Base-by-base conservation (phyloP, 2,888 invertebrate genomes). In the Salpingus planirostris region DNA sequence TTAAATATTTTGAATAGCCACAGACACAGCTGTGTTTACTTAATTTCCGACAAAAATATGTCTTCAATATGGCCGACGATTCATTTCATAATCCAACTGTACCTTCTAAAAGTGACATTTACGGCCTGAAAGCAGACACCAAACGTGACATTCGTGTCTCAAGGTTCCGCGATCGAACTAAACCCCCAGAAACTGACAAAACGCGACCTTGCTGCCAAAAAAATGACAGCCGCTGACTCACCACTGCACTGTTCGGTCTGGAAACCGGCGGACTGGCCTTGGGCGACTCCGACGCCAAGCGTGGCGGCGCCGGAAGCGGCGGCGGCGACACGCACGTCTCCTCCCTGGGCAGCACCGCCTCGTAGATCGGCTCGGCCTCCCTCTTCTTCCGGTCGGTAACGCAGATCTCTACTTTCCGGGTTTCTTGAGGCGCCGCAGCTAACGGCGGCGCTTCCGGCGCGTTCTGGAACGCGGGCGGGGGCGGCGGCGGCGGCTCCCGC, bases 341-440 rank as follows among this genome's bases (percentile, higher is more conserved):
- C 24, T 76, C 79, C 3, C 84, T 68, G 1, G 85, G 85, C 42
- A 85, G 70, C 3, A 89, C 84, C 0, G 87, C 78, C 57, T 90
- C 89, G 59, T 90, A 90, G 44, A 90, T 90, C 0, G 88, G 89
- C 61, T 85, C 81, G 37, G 74, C 73, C 35, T 46, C 40, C 27
- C 45, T 44, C 25, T 39, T 41, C 27, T 36, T 35, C 22, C 39
- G 41, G 43, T 34, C 47, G 36, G 30, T 40, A 38, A 46, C 27
- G 25, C 5, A 7, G 8, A 42, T 30, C 32, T 51, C 39, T 11
- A 46, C 47, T 21, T 52, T 54, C n/a, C n/a, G n/a, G 21, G 31
- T 29, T 18, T 37, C 40, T 11, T 40, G 36, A 21, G 33, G 51
- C 15, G 18, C 5, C 8, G 5, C 18, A 18, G 8, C 8, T 8